phyloP scores from a whole-genome alignment of 2,797 vertebrate species.

The Mustela erminea region DNA sequence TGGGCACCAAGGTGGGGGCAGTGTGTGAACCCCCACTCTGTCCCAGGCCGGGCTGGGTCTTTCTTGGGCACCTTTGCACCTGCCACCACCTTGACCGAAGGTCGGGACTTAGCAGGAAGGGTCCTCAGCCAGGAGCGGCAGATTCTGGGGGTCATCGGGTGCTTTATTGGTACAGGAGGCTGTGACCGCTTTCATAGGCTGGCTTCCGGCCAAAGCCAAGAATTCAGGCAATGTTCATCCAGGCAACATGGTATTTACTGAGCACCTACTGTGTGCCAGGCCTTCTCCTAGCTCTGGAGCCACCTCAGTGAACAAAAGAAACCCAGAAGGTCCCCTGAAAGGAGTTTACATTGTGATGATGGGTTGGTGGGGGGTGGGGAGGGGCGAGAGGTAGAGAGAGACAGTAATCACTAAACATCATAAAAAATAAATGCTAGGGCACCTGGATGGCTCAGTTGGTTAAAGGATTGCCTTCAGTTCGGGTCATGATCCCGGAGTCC shows the following conservation, averaged over 20 bases:
- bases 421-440: background rate
- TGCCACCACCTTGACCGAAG: rapidly evolving
- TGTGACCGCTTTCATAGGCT: rapidly evolving
- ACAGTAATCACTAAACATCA: background rate
- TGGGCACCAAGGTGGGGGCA: background rate
- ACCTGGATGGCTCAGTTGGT: too few species aligned
- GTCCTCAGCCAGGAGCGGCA: background rate
- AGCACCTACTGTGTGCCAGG: background rate
- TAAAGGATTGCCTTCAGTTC: too few species aligned
- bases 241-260: background rate
- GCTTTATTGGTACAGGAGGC: background rate
- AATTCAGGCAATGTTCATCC: background rate
- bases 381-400: background rate
- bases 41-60: background rate
- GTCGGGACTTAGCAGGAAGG: background rate
- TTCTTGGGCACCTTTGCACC: background rate
- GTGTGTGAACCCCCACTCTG: background rate
- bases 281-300: background rate
- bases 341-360: background rate
- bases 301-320: background rate
- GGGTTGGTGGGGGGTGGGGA: background rate
- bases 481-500: too few species aligned
- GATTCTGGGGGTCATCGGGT: background rate
- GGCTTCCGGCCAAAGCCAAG: background rate
- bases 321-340: background rate